A percentile compares a stretch with the other conserved stretches of the same genome.
Evolutionary conservation across 2,113 vertebrate species (phyloP).

Genomic region (Mormyrus lacerda): DNA sequence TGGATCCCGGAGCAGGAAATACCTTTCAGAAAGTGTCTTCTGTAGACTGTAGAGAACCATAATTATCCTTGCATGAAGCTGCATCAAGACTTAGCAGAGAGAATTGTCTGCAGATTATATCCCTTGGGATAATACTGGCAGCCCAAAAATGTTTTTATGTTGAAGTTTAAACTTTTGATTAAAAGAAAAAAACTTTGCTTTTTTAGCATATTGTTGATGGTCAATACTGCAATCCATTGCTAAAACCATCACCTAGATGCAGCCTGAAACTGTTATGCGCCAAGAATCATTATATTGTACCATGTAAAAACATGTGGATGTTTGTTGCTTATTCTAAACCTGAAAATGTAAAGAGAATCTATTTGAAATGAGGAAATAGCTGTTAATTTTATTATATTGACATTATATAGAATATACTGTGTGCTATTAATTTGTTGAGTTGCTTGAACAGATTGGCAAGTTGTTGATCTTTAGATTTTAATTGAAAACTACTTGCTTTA

Average conservation of each 20-base stretch:
- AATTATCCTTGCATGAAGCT: neutral
- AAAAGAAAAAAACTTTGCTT: neutral
- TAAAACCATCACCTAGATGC: neutral
- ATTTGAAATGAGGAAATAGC: neutral
- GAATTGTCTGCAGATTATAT: neutral
- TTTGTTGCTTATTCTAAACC: neutral
- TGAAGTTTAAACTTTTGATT: neutral
- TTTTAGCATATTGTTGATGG: neutral
- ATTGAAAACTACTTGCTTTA: neutral
- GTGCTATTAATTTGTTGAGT: neutral
- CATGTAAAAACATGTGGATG: neutral
- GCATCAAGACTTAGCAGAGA: neutral
- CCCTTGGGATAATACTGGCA: neutral
- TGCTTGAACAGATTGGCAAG: neutral
- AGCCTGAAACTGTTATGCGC: neutral
- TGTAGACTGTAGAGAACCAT: neutral
- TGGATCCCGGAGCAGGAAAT: neutral
- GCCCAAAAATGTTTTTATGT: neutral
- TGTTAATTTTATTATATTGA: neutral
- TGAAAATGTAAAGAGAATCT: neutral
- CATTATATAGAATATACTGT: neutral
- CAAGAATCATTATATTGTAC: neutral
- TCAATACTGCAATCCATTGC: neutral
- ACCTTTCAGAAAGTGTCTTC: neutral
- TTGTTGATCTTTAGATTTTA: neutral